Percentiles rank a stretch among this genome's conserved stretches.
phyloP scores from a whole-genome alignment of 2,888 invertebrate genomes.

The Tuta absoluta region DNA sequence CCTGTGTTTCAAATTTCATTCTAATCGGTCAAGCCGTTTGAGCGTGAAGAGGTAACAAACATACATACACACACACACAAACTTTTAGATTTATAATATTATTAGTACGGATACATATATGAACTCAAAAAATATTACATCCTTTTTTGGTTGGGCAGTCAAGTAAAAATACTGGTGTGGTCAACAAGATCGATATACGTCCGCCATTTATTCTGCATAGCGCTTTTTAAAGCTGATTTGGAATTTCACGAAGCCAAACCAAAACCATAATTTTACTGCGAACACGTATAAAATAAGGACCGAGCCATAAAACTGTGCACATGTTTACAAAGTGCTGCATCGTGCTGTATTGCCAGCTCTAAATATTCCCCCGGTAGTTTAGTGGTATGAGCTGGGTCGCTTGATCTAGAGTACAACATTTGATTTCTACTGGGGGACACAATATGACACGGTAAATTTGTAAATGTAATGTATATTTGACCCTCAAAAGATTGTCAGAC shows the following conservation, averaged over 20 bases:
- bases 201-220: background rate
- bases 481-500: too few species aligned
- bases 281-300: slow-evolving; percentile 8
- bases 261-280: slow-evolving; percentile 4
- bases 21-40: too few species aligned
- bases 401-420: background rate
- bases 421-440: background rate
- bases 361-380: background rate
- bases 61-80: too few species aligned
- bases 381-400: background rate
- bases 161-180: too few species aligned
- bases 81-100: too few species aligned
- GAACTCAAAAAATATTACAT: too few species aligned
- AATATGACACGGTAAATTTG: too few species aligned
- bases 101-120: too few species aligned
- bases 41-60: too few species aligned
- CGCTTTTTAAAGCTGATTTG: background rate
- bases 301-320: slow-evolving; percentile 6
- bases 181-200: background rate
- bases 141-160: too few species aligned
- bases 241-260: background rate
- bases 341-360: slow-evolving; percentile 1
- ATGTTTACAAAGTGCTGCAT: slow-evolving; percentile 9
- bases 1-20: too few species aligned
- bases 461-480: too few species aligned